These are phyloP conservation scores for Busseola fusca DNA, from an alignment of 2,888 invertebrate species.

Conservation along the genomic window DNA sequence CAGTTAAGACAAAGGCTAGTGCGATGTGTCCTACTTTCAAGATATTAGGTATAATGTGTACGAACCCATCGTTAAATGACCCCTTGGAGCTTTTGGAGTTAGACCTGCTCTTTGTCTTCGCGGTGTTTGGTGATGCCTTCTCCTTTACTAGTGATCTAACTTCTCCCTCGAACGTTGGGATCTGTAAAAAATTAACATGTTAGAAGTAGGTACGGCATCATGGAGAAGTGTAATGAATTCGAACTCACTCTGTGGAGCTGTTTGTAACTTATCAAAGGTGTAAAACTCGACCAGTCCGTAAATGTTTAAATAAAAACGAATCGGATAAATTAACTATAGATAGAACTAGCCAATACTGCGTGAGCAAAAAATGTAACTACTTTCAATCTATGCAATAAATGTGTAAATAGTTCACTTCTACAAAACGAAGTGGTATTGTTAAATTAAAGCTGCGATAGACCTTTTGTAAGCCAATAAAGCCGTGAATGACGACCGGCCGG, in stretches of 20 bases:
- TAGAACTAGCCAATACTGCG: neutral
- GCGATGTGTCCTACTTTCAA: neutral
- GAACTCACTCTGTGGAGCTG: neutral
- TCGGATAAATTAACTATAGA: neutral
- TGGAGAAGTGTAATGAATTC: neutral
- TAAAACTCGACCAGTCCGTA: neutral
- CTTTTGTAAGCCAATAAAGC: conserved; percentile 24
- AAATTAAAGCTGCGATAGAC: neutral
- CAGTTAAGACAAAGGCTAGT: neutral
- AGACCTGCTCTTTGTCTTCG: conserved; percentile 74
- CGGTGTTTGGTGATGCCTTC: conserved; percentile 67
- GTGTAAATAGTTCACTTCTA: neutral
- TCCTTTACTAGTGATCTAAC: conserved; percentile 67
- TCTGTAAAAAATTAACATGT: conserved; percentile 65
- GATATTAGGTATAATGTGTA: conserved; percentile 14
- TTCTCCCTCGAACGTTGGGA: conserved; percentile 82
- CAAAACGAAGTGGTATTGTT: neutral
- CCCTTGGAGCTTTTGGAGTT: conserved; percentile 80
- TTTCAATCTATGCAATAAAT: conserved; percentile 5
- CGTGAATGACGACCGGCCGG: neutral
- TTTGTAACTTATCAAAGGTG: neutral
- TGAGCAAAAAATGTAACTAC: neutral
- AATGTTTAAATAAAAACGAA: no score
- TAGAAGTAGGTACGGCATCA: no score
- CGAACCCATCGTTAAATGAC: conserved; percentile 75